A percentile compares a stretch with the other conserved stretches of the same genome.
phyloP scores from a whole-genome alignment of 2,888 invertebrate species.

The Lasioglossum vierecki region DNA sequence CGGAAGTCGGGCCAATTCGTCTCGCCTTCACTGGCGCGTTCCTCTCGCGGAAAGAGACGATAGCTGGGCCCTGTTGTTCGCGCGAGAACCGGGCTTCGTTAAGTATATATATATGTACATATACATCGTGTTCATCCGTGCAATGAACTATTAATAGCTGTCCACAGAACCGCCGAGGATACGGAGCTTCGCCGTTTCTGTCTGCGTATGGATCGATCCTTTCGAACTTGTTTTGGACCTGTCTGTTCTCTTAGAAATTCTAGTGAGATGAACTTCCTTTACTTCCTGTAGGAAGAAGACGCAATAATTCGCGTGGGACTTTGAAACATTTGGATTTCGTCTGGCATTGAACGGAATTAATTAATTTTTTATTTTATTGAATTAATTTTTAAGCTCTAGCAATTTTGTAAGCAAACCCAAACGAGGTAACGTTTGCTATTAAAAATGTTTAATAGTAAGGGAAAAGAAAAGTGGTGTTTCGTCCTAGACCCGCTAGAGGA shows the following conservation, averaged over 20 bases:
- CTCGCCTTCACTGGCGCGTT: not conserved
- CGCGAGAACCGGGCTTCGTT: constrained; percentile 19
- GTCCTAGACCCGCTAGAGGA: no score
- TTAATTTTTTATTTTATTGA: no score
- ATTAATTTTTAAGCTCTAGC: no score
- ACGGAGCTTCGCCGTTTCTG: constrained; percentile 57
- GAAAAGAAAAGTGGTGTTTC: no score
- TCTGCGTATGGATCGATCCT: constrained; percentile 52
- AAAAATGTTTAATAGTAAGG: no score
- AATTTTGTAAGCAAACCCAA: no score
- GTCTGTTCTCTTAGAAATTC: not conserved
- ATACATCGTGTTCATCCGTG: constrained; percentile 67
- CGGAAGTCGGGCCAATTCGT: constrained; percentile 13
- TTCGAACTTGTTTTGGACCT: not conserved
- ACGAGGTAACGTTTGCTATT: no score
- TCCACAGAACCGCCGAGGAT: constrained; percentile 53
- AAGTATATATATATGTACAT: constrained; percentile 36
- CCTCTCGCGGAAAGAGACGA: constrained; percentile 9
- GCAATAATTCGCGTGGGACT: not conserved
- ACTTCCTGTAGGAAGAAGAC: not conserved
- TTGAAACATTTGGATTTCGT: not conserved
- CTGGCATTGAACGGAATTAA: no score
- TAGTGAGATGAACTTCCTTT: accelerated
- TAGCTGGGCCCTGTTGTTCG: not conserved
- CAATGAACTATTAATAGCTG: constrained; percentile 72